These are phyloP conservation scores for Pteromalus puparum DNA, from an alignment of 1,140 invertebrate genomes.

Conservation along the genomic window DNA sequence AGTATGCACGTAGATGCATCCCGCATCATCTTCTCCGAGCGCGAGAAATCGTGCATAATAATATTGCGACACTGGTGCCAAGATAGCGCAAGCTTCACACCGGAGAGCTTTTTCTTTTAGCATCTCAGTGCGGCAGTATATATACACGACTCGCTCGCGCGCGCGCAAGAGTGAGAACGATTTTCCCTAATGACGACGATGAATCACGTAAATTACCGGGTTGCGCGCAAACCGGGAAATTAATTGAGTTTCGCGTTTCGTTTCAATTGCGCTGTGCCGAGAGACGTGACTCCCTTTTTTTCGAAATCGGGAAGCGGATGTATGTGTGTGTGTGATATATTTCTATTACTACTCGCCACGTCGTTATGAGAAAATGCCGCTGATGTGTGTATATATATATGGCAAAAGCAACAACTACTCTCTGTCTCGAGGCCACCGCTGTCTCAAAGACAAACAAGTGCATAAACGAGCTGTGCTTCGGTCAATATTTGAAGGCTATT, in stretches of 20 bases:
- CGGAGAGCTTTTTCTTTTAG: background rate
- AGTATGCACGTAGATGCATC: no score
- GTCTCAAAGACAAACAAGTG: no score
- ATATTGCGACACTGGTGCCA: background rate
- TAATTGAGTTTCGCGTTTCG: conserved; percentile 22
- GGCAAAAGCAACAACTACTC: no score
- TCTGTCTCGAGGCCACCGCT: no score
- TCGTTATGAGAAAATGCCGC: no score
- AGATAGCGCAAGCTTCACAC: background rate
- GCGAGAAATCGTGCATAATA: conserved; percentile 15
- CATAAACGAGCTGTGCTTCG: background rate
- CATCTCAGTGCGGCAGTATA: background rate
- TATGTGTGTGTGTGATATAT: no score
- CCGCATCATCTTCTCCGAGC: background rate
- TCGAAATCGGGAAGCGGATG: background rate
- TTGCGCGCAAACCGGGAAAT: background rate
- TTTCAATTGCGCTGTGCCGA: background rate
- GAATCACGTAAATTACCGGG: conserved; percentile 24
- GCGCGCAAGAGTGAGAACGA: background rate
- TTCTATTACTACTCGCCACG: background rate
- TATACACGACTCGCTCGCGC: no score
- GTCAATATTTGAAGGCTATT: background rate
- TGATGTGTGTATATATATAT: no score
- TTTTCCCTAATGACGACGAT: conserved; percentile 23
- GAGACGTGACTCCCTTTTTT: background rate